phyloP scores from a whole-genome alignment of 1,140 invertebrate species.

The Polypedilum vanderplanki region DNA sequence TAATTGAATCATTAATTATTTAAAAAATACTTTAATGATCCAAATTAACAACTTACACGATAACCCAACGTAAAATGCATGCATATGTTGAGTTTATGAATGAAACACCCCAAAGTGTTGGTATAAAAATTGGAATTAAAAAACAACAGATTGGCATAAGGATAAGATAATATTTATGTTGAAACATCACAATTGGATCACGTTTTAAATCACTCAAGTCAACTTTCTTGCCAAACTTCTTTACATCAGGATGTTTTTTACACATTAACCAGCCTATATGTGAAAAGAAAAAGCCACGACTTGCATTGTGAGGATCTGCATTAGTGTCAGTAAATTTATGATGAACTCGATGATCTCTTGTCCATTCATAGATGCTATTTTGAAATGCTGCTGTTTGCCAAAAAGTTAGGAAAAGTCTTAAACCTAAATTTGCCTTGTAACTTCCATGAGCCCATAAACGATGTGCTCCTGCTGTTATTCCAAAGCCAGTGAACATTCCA shows the following conservation, averaged over 20 bases:
- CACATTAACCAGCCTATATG: constrained; percentile 58
- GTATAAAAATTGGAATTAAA: constrained; percentile 62
- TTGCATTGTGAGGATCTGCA: constrained; percentile 59
- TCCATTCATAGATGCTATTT: constrained; percentile 51
- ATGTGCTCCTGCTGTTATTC: constrained; percentile 77
- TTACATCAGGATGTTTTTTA: constrained; percentile 56
- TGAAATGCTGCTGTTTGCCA: constrained; percentile 48
- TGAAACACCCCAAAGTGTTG: constrained; percentile 45
- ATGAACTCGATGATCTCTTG: constrained; percentile 54
- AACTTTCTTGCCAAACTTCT: constrained; percentile 56
- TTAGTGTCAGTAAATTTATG: constrained; percentile 62
- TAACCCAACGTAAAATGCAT: constrained; percentile 51
- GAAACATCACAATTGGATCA: constrained; percentile 66
- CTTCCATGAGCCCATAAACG: constrained; percentile 74
- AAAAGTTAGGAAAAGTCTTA: constrained; percentile 52
- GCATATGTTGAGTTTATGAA: constrained; percentile 47
- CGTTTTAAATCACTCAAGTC: constrained; percentile 62
- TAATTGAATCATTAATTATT: constrained; percentile 52
- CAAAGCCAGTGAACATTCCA: constrained; percentile 44
- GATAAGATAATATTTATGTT: constrained; percentile 61
- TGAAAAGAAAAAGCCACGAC: constrained; percentile 57
- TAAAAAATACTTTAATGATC: constrained; percentile 52
- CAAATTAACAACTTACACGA: constrained; percentile 60
- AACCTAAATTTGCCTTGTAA: constrained; percentile 69
- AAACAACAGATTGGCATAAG: constrained; percentile 65